Evolutionary conservation across 1,140 invertebrate genomes (phyloP).

Genomic region (Alviniconcha marisindica): DNA sequence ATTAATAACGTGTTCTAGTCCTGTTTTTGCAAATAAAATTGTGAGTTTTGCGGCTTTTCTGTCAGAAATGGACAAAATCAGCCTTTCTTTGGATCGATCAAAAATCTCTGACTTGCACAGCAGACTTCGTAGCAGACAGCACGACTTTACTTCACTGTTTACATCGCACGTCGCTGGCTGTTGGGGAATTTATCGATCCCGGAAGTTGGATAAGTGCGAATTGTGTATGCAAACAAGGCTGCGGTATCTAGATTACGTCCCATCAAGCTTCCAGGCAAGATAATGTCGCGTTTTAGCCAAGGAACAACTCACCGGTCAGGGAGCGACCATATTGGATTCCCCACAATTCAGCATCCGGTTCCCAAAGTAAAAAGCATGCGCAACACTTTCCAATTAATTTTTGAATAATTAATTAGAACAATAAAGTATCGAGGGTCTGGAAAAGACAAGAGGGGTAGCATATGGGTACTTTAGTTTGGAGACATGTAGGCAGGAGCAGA

Average conservation of each 20-base stretch:
- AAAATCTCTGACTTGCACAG: too few relatives aligned
- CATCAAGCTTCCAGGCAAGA: neutral
- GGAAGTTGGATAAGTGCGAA: neutral
- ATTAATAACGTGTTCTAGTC: too few relatives aligned
- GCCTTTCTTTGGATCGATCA: too few relatives aligned
- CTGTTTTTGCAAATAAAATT: too few relatives aligned
- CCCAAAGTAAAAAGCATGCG: slow-evolving; percentile 65
- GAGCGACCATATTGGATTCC: slow-evolving; percentile 49
- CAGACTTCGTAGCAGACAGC: neutral
- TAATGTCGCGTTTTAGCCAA: neutral
- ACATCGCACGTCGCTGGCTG: neutral
- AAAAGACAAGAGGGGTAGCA: neutral
- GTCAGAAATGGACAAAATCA: too few relatives aligned
- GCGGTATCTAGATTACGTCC: neutral
- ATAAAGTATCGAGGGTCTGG: slow-evolving; percentile 67
- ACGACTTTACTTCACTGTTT: too few relatives aligned
- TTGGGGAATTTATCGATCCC: neutral
- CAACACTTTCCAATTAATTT: slow-evolving; percentile 70
- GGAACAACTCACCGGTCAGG: slow-evolving; percentile 23
- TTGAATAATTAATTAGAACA: slow-evolving; percentile 74
- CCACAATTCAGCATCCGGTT: slow-evolving; percentile 50
- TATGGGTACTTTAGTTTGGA: slow-evolving; percentile 6
- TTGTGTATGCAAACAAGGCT: neutral
- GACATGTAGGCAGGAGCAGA: neutral
- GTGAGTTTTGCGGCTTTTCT: too few relatives aligned